A percentile compares a stretch with the other conserved stretches of the same genome.
These are phyloP conservation scores for Drosophila picticornis DNA, from an alignment of 2,888 invertebrate genomes.

Conservation along the genomic window DNA sequence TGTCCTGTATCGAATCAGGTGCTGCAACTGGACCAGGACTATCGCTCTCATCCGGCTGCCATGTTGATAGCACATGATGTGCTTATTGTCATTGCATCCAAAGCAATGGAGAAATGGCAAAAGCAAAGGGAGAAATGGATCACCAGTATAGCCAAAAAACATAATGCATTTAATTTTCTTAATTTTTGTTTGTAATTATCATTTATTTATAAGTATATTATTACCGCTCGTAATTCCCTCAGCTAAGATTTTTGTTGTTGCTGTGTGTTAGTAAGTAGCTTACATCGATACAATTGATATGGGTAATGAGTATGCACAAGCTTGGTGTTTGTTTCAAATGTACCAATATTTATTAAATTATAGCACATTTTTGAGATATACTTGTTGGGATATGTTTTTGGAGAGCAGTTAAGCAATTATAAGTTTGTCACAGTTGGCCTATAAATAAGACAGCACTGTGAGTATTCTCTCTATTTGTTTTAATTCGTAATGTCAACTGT, in stretches of 20 bases:
- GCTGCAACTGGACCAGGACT: slow-evolving; percentile 89
- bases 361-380: slow-evolving; percentile 37
- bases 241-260: slow-evolving; percentile 42
- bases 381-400: slow-evolving; percentile 56
- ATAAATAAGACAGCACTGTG: too few species aligned
- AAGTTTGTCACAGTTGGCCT: slow-evolving; percentile 2
- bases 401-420: slow-evolving; percentile 26
- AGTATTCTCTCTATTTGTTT: background rate
- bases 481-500: slow-evolving; percentile 21
- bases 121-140: slow-evolving; percentile 87
- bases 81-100: slow-evolving; percentile 91
- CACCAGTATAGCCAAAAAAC: slow-evolving; percentile 53
- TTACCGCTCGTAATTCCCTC: slow-evolving; percentile 46
- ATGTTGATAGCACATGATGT: slow-evolving; percentile 88
- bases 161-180: background rate
- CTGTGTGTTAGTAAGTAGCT: slow-evolving; percentile 41
- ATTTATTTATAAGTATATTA: slow-evolving; percentile 51
- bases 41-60: slow-evolving; percentile 91
- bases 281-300: slow-evolving; percentile 61
- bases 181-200: slow-evolving; percentile 5
- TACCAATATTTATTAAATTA: slow-evolving; percentile 23
- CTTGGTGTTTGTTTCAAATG: slow-evolving; percentile 35
- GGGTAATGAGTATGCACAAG: slow-evolving; percentile 63
- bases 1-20: slow-evolving; percentile 93
- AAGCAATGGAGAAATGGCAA: slow-evolving; percentile 86